These are phyloP conservation scores for Uloborus diversus DNA, from an alignment of 1,140 invertebrate species.

Conservation along the genomic window DNA sequence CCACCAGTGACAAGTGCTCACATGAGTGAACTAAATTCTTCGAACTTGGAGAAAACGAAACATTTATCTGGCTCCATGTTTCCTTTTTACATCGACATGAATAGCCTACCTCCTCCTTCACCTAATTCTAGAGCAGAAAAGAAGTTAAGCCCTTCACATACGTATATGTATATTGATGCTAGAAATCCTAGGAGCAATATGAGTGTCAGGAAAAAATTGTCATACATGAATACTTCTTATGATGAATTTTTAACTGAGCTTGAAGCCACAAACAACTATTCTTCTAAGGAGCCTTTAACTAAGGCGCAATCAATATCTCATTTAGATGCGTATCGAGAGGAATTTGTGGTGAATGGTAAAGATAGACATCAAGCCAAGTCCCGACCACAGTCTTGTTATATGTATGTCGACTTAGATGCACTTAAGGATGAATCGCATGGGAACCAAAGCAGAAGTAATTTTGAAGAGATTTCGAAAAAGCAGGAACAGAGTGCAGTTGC, in stretches of 20 bases:
- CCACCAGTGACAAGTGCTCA: background rate
- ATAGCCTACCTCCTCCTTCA: slow-evolving; percentile 28
- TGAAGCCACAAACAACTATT: background rate
- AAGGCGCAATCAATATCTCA: slow-evolving; percentile 43
- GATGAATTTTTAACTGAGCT: slow-evolving; percentile 27
- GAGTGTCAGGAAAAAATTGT: background rate
- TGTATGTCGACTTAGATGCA: slow-evolving; percentile 56
- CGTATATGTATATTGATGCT: slow-evolving; percentile 56
- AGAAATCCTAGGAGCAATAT: slow-evolving; percentile 14
- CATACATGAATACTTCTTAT: slow-evolving; percentile 15
- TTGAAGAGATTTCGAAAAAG: background rate
- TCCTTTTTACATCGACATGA: slow-evolving; percentile 57
- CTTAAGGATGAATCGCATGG: slow-evolving; percentile 14
- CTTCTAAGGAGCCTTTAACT: slow-evolving; percentile 7
- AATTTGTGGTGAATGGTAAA: background rate
- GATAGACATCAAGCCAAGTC: background rate
- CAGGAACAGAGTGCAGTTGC: slow-evolving; percentile 31
- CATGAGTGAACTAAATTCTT: background rate
- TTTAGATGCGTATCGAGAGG: slow-evolving; percentile 12
- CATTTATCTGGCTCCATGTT: slow-evolving; percentile 48
- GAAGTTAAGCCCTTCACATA: slow-evolving; percentile 34
- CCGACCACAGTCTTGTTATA: slow-evolving; percentile 53
- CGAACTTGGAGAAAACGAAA: background rate
- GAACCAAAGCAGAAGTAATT: background rate
- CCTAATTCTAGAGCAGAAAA: background rate